Base-by-base conservation (phyloP, 2,113 vertebrate species). In the Panthera uncia region DNA sequence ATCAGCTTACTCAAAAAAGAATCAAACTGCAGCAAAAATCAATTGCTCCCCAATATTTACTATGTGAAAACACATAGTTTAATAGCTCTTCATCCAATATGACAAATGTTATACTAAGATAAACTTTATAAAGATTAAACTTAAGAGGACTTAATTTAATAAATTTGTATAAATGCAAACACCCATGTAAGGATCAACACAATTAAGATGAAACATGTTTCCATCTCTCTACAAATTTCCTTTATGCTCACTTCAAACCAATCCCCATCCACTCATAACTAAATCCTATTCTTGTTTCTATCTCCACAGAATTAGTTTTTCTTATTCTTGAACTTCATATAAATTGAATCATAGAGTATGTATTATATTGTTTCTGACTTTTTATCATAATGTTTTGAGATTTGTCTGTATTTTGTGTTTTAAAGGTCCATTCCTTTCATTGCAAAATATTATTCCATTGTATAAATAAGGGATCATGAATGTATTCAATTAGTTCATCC, bases 21-120 rank as follows among this genome's bases (percentile, higher is more conserved):
- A 69, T 86, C 52, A 92, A 93, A 95, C 0, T 19, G 48, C 36
- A 4, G 12, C 11, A 97, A 76, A 96, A 90, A 41, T 41, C 83
- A 95, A 36, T 73, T 78, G 16, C 45, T 81, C 95, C 23, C 13
- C 41, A 66, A 57, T 69, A 94, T 69, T 97, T 94, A 68, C 41
- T 10, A 52, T 38, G 66, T 90, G 48, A 86, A 83, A 98, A 91
- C 41, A 57, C 29, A 90, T 50, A 73, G 10, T 65, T 81, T 66
- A 95, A 52, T 91, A 73, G 33, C 7, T 61, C 36, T 93, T 95
- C 8, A 38, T 87, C 5, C 23, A 83, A 73, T 14, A 73, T 83
- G 50, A 87, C 7, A 66, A 82, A 52, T 74, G 9, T 41, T 81
- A 76, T 50, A 89, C 82, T 41, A 55, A 95, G 18, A 80, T 73